These are phyloP conservation scores for Hydropsyche tenuis DNA, from an alignment of 1,140 invertebrate genomes.

Conservation along the genomic window DNA sequence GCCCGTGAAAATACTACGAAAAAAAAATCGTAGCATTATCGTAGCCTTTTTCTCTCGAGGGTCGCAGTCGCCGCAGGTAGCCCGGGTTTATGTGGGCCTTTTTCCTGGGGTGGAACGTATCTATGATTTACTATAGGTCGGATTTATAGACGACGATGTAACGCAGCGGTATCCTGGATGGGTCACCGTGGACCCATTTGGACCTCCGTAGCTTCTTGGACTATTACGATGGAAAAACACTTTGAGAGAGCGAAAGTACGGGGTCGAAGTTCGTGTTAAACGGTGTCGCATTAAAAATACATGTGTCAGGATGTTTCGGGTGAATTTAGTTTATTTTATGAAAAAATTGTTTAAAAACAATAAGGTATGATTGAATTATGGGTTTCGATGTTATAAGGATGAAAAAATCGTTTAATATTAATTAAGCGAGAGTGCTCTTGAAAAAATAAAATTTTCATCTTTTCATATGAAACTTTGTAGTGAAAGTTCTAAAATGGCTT, in stretches of 20 bases:
- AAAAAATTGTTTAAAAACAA: too few relatives aligned
- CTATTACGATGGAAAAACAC: neutral
- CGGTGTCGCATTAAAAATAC: too few relatives aligned
- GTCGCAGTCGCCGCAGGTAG: neutral
- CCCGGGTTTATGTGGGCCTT: neutral
- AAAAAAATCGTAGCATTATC: conserved; percentile 8
- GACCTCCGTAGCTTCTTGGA: neutral
- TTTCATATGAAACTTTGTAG: too few relatives aligned
- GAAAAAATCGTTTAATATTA: too few relatives aligned
- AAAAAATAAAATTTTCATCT: too few relatives aligned
- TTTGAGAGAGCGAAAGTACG: neutral
- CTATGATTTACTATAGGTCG: conserved; percentile 17
- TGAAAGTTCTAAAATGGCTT: too few relatives aligned
- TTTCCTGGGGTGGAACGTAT: neutral
- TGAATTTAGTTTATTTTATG: too few relatives aligned
- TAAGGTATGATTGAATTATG: too few relatives aligned
- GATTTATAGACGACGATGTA: conserved; percentile 5
- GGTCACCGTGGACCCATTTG: conserved; percentile 20
- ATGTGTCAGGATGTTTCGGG: too few relatives aligned
- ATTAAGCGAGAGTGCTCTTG: too few relatives aligned
- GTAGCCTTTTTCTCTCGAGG: conserved; percentile 2
- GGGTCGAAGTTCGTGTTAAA: neutral
- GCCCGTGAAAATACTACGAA: neutral
- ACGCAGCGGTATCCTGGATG: neutral
- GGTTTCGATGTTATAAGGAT: too few relatives aligned